Evolutionary conservation across 2,113 vertebrate species (phyloP).

Genomic region (Rhinichthys klamathensis): DNA sequence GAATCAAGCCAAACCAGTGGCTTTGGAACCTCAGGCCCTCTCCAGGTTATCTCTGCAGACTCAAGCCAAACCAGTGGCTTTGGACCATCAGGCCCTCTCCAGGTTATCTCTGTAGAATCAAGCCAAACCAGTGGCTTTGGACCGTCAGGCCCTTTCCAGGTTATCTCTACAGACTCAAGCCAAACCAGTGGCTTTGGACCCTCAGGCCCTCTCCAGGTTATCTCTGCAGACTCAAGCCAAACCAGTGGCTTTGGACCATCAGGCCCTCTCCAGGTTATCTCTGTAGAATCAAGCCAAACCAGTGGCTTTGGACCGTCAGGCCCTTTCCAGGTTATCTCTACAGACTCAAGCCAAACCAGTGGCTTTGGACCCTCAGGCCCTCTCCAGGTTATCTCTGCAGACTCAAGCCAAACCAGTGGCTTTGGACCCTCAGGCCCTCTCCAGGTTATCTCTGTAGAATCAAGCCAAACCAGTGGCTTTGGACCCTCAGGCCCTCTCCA

Average conservation of each 20-base stretch:
- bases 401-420: background rate
- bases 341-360: background rate
- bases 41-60: background rate
- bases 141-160: background rate
- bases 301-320: background rate
- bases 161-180: background rate
- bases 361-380: background rate
- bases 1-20: background rate
- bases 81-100: too few species aligned
- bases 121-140: background rate
- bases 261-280: background rate
- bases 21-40: background rate
- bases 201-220: background rate
- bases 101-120: background rate
- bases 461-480: background rate
- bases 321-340: background rate
- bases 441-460: background rate
- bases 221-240: too few species aligned
- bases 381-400: background rate
- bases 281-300: background rate
- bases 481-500: background rate
- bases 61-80: background rate
- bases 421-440: background rate
- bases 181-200: background rate
- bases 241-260: background rate